Evolutionary conservation across 1,140 invertebrate genomes (phyloP), one percentile per base, ranked within the genome.

Genomic region (Drosophila ohnishii): DNA sequence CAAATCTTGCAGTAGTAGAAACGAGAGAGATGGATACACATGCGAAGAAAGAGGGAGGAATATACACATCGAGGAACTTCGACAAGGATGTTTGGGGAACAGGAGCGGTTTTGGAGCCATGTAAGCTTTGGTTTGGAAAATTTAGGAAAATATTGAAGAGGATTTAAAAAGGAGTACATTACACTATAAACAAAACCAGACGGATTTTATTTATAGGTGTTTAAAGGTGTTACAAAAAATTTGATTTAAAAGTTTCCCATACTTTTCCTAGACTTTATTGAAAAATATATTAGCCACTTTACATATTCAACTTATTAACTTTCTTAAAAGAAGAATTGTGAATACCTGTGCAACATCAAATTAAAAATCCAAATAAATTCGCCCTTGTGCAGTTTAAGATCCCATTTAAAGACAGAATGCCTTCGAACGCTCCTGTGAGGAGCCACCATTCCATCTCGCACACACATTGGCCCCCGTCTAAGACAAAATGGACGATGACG

Each of bases 401-500:
- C 16, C 9, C 19, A 48, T 28, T 8, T n/a, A 9, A 11, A 10
- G 2, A 3, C n/a, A 11, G 8, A 45, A 8, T 14, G 1, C 10
- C 34, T 37, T 8, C 10, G 13, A 34, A 44, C 64, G 67, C 67
- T 35, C 67, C 65, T 71, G 67, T 19, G 13, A 25, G 34, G 34
- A 37, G 55, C 16, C 37, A 42, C 19, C 53, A 60, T 44, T 55
- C 40, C 66, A 48, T 39, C 28, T 47, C 37, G 48, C 37, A 32
- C 61, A 62, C 55, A 45, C 48, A 53, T 44, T 76, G 53, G 60
- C 50, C 28, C 25, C 40, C 72, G 75, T 82, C 83, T 86, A 65
- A 86, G 83, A 86, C 84, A 88, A 88, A 88, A 87, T 88, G 71
- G 60, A 59, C 44, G 59, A 32, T 64, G 69, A 65, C 50, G 61